Percentiles rank a stretch among this genome's conserved stretches.
These are phyloP conservation scores for Bimastos eiseni DNA, from an alignment of 2,888 invertebrate genomes.

Conservation along the genomic window DNA sequence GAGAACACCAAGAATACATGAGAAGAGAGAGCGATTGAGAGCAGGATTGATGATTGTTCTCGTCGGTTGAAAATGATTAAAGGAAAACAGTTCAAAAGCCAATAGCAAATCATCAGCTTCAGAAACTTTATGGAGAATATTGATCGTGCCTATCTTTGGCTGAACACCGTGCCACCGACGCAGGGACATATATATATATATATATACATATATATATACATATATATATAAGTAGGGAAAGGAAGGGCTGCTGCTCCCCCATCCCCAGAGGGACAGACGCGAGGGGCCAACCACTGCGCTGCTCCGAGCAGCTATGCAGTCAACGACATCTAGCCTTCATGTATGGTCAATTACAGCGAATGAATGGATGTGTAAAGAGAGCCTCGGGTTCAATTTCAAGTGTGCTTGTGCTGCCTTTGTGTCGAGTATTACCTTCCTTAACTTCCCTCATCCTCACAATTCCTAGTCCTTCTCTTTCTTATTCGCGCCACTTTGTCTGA, in stretches of 20 bases:
- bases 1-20: not conserved
- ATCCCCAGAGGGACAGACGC: not conserved
- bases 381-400: not conserved
- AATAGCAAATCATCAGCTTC: not conserved
- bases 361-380: not conserved
- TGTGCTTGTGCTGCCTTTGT: not conserved
- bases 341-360: not conserved
- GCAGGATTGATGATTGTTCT: not conserved
- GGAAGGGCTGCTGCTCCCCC: not conserved
- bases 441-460: too few relatives aligned
- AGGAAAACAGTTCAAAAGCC: slow-evolving; percentile 24
- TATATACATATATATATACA: not conserved
- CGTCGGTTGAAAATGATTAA: slow-evolving; percentile 17
- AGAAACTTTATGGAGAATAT: slow-evolving; percentile 10
- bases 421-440: too few relatives aligned
- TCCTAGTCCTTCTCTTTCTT: too few relatives aligned
- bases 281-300: not conserved
- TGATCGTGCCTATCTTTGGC: not conserved
- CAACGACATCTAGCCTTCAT: not conserved
- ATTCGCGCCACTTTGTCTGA: too few relatives aligned
- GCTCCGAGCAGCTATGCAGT: not conserved
- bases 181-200: not conserved
- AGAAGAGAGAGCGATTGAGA: not conserved
- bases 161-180: not conserved
- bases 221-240: not conserved